Evolutionary conservation across 53 echinoderm and acorn worm genomes (phyloP).

Genomic region (Paelopatides confundens): DNA sequence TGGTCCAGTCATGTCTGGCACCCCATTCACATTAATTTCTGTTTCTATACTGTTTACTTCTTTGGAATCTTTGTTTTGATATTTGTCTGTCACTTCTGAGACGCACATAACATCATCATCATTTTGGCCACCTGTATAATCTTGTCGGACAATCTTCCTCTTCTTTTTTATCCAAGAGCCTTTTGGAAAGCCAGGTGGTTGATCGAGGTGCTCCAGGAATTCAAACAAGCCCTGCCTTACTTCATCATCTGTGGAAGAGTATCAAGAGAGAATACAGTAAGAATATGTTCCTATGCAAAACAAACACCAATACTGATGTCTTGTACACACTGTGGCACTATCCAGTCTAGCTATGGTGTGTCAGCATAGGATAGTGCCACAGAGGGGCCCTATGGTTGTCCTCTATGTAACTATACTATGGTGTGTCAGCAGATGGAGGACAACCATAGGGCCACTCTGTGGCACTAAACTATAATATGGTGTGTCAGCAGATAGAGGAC

Average conservation of each 20-base stretch:
- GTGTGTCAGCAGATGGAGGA: too few relatives aligned
- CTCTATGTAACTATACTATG: too few relatives aligned
- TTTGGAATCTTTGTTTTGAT: conserved; percentile 24
- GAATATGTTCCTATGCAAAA: too few relatives aligned
- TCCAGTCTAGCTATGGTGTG: too few relatives aligned
- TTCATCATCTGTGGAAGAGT: conserved; percentile 68
- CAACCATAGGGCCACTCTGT: too few relatives aligned
- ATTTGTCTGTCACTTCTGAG: conserved; percentile 50
- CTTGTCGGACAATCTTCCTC: conserved; percentile 20
- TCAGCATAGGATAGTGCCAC: too few relatives aligned
- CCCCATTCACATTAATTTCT: neutral
- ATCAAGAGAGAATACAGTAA: neutral
- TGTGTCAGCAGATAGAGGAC: too few relatives aligned
- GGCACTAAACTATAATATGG: too few relatives aligned
- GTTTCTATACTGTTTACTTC: neutral
- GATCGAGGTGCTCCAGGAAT: conserved; percentile 87
- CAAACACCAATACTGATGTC: too few relatives aligned
- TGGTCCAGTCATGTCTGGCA: conserved; percentile 29
- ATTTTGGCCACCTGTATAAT: conserved; percentile 42
- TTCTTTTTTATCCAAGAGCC: conserved; percentile 37
- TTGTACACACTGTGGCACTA: too few relatives aligned
- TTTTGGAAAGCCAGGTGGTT: conserved; percentile 72
- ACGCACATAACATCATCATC: conserved; percentile 51
- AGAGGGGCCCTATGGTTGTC: too few relatives aligned
- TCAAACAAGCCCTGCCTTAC: conserved; percentile 79